Percentiles rank a stretch among this genome's conserved stretches.
Conservation (phyloP, 2,113 vertebrate species). For the Mesitornis unicolor region DNA sequence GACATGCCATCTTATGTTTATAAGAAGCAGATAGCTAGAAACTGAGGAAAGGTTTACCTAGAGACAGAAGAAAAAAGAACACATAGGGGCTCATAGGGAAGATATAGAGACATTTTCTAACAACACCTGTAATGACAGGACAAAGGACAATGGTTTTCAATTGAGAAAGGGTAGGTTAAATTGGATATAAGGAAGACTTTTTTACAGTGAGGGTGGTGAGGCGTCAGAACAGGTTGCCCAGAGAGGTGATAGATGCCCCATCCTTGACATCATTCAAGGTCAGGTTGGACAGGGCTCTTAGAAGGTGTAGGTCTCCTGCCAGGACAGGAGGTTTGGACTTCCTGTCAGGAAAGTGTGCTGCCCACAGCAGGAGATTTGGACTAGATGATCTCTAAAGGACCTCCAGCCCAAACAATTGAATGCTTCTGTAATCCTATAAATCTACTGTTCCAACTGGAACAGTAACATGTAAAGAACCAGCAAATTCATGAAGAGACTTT, state of each 20-base stretch:
- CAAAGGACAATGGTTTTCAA: background rate
- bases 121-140: background rate
- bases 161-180: background rate
- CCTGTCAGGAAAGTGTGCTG: no score
- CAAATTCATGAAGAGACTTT: background rate
- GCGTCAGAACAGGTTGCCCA: background rate
- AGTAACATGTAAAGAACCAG: background rate
- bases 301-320: no score
- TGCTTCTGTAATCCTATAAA: background rate
- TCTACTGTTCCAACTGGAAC: background rate
- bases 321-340: no score
- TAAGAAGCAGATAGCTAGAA: background rate
- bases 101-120: background rate
- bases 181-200: background rate
- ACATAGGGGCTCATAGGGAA: background rate
- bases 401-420: background rate
- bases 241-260: background rate
- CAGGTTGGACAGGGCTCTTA: background rate
- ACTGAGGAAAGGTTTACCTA: background rate
- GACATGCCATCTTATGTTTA: background rate
- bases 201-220: background rate
- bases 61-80: background rate
- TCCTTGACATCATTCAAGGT: background rate
- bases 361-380: rapidly evolving
- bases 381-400: background rate